phyloP scores from a whole-genome alignment of 2,888 invertebrate genomes.

The Hypomecis atomaria region DNA sequence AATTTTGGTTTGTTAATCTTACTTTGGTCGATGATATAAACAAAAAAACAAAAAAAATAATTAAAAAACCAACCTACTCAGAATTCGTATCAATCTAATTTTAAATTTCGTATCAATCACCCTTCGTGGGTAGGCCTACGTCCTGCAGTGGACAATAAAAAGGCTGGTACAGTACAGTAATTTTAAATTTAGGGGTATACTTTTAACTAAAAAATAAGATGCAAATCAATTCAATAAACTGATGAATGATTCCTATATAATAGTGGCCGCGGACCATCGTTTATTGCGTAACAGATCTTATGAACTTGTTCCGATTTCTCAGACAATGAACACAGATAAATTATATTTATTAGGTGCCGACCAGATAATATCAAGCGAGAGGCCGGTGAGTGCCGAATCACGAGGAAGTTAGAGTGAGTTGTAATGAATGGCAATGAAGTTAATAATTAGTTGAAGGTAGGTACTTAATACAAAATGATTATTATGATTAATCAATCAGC shows the following conservation, averaged over 20 bases:
- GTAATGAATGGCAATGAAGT: not conserved
- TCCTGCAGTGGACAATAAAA: no score
- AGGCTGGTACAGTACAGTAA: no score
- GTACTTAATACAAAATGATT: not conserved
- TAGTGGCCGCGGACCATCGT: conserved; percentile 13
- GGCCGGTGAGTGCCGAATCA: conserved; percentile 16
- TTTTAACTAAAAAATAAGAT: no score
- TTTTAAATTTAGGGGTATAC: no score
- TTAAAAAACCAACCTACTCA: no score
- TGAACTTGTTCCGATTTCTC: conserved; percentile 29
- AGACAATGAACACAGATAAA: conserved; percentile 26
- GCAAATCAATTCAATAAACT: not conserved
- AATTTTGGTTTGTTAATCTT: no score
- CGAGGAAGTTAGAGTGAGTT: conserved; percentile 22
- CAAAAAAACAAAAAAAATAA: no score
- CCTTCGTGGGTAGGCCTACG: no score
- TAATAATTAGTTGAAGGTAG: conserved; percentile 3
- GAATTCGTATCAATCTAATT: no score
- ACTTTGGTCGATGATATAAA: no score
- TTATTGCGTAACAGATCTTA: conserved; percentile 22
- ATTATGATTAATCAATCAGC: conserved; percentile 3
- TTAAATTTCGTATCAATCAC: no score
- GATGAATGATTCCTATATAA: not conserved
- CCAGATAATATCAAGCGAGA: conserved; percentile 30
- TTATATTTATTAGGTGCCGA: conserved; percentile 28